Evolutionary conservation across 2,113 vertebrate genomes (phyloP), one percentile per base, ranked within the genome.

Genomic region (Blennius ocellaris): DNA sequence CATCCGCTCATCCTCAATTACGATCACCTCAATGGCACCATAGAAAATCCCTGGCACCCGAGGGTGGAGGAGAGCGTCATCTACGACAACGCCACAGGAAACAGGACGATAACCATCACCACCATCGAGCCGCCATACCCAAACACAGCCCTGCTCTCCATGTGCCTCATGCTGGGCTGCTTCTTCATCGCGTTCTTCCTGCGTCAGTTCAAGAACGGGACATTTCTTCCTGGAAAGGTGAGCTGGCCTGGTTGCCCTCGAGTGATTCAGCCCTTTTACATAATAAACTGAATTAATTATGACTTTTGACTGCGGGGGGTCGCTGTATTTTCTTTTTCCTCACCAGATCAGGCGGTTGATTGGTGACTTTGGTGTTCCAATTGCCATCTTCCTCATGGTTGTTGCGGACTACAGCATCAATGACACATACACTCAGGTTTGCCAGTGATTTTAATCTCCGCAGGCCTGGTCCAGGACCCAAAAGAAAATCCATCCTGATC

Each of bases 301-400:
- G 11, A 11, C 11, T 11, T 14, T 6, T n/a, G 5, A 14, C 5
- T 47, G 1, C 11, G 14, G 6, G 14, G 6, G 11, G 6, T 12
- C 49, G 14, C 48, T n/a, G 39, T 30, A 30, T 30, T 30, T 30
- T 30, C 21, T 30, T 82, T 11, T 76, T 14, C 43, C 70, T 8
- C 44, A 30, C 3, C 82, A 99, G 98, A 66, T 94, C 52, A 95
- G 98, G 8, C 96, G 98, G n/a, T 68, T 98, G 87, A 92, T 99
- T 0, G 98, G 98, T 11, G 98, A 99, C 81, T 99, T 99, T 0
- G 97, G 98, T 6, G 97, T 99, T 12, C 97, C 98, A 49, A 98
- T 99, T 37, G 95, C 98, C 70, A 97, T 98, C 88, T 94, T 98
- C 73, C 69, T 97, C 76, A 99, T 98, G 98, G 77, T 96, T 0